Evolutionary conservation across 2,797 vertebrate species (phyloP).

Genomic region (Hydrolagus colliei): DNA sequence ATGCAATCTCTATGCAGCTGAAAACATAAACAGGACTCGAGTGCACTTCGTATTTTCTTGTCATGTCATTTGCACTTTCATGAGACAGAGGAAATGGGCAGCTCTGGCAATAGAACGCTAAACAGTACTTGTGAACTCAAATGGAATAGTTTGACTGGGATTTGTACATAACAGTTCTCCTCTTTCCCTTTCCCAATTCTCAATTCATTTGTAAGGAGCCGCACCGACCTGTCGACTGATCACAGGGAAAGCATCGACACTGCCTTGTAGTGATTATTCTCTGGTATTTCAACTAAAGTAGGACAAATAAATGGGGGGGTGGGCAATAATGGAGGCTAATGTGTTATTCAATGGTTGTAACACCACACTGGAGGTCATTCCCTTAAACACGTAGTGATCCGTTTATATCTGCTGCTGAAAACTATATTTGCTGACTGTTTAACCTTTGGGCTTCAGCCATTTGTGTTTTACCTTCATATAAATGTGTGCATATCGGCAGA

Average conservation of each 20-base stretch:
- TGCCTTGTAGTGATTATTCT: neutral
- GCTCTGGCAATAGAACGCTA: neutral
- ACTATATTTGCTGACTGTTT: neutral
- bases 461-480: neutral
- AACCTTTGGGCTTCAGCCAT: neutral
- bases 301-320: neutral
- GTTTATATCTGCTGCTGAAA: conserved; percentile 2
- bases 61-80: neutral
- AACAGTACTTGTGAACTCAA: neutral
- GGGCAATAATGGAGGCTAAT: neutral
- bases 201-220: neutral
- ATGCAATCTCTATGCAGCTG: neutral
- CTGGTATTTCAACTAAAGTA: neutral
- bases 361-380: neutral
- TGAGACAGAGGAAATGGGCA: neutral
- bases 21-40: neutral
- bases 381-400: neutral
- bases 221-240: neutral
- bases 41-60: neutral
- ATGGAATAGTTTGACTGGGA: neutral
- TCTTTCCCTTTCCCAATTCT: neutral
- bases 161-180: neutral
- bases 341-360: neutral
- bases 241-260: neutral
- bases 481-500: neutral